Base-by-base conservation (phyloP, 2,797 vertebrate species). In the Aeoliscus strigatus region DNA sequence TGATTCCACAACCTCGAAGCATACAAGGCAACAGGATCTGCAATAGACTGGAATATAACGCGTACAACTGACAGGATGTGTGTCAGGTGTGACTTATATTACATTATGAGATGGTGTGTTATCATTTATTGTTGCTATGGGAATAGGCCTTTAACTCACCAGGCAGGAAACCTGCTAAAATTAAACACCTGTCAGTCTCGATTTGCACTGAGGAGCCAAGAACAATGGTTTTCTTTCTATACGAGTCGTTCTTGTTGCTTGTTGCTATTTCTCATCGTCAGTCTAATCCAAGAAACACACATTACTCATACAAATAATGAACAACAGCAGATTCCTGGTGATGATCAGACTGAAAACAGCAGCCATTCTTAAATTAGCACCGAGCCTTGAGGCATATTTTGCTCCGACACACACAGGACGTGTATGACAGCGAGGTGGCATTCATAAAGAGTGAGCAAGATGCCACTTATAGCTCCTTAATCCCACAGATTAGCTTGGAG, bases 401-500 rank as follows among this genome's bases (percentile, higher is more conserved):
- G 32, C 48, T 60, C 52, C 56, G 43, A 73, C 46, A 32, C 46
- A 32, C 47, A 38, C 37, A 40, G n/a, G 57, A 33, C 16, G 45
- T 45, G 58, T 69, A 40, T 54, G 64, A 70, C 40, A 60, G 43
- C 63, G 51, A 75, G 65, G 68, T 61, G 70, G 66, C 65, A 62
- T 70, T 78, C 71, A 79, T 58, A 59, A 70, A 77, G 77, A 73
- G 56, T 53, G 50, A 79, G 57, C 24, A 11, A 51, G 54, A 38
- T 64, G 70, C 75, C 77, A 73, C 68, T 83, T 87, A 79, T 84
- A 87, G 78, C 72, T 40, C 28, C 44, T 52, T 83, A 84, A 87
- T 86, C 79, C 79, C 36, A n/a, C 16, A 81, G 84, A 86, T 87
- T 83, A 89, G 66, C 71, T 35, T 3, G 35, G 78, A 79, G 75